These are phyloP conservation scores for Holothuria scabra DNA, from an alignment of 53 echinoderm and acorn worm genomes.

Conservation along the genomic window DNA sequence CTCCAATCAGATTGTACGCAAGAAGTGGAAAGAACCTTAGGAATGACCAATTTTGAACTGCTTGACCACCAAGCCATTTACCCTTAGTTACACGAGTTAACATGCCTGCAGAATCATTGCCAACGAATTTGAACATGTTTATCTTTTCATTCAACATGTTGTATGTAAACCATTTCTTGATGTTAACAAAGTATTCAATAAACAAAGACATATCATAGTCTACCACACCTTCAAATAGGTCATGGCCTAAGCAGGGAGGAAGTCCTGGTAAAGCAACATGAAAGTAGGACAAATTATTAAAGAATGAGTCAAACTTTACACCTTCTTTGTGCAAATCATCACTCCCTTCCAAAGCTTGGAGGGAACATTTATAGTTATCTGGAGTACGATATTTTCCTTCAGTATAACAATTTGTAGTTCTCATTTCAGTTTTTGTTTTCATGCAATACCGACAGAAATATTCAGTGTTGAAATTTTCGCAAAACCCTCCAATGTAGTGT, in stretches of 20 bases:
- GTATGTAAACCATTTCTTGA: slow-evolving; percentile 45
- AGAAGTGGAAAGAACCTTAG: slow-evolving; percentile 5
- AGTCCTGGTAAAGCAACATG: slow-evolving; percentile 51
- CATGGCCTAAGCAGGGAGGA: slow-evolving; percentile 61
- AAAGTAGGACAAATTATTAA: slow-evolving; percentile 11
- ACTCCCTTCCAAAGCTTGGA: neutral
- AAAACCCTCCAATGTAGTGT: too few relatives aligned
- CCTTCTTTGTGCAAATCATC: neutral
- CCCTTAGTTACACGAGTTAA: slow-evolving; percentile 22
- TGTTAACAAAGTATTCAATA: slow-evolving; percentile 49
- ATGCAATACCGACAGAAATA: slow-evolving; percentile 46
- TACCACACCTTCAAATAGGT: slow-evolving; percentile 56
- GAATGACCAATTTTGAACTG: slow-evolving; percentile 9
- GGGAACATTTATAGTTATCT: neutral
- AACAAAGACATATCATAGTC: slow-evolving; percentile 52
- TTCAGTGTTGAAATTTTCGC: slow-evolving; percentile 41
- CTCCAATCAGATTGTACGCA: neutral
- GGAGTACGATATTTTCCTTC: neutral
- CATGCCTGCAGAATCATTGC: slow-evolving; percentile 25
- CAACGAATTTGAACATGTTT: slow-evolving; percentile 33
- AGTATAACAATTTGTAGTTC: neutral
- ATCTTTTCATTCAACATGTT: slow-evolving; percentile 39
- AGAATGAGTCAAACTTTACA: too few relatives aligned
- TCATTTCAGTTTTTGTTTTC: neutral
- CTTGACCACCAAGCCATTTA: slow-evolving; percentile 10